These are phyloP conservation scores for Rhinoderma darwinii DNA, from an alignment of 2,113 vertebrate species.

Conservation along the genomic window DNA sequence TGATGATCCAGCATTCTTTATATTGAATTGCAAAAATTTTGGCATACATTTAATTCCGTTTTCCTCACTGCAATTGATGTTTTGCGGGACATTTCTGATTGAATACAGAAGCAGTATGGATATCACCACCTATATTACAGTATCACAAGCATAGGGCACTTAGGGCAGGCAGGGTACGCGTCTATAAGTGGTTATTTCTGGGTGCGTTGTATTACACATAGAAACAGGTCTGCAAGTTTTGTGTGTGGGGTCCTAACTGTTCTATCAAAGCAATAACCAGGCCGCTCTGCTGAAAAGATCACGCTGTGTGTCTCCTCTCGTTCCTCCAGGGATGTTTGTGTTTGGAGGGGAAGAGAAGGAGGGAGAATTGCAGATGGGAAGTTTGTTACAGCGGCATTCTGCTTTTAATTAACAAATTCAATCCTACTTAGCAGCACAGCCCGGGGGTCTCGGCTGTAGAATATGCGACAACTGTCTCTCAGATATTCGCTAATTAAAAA, in stretches of 20 bases:
- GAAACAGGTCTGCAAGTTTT: not conserved
- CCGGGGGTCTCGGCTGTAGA: conserved; percentile 67
- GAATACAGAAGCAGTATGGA: too few species aligned
- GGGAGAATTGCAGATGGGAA: conserved; percentile 58
- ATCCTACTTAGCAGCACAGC: conserved; percentile 76
- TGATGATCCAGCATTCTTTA: too few species aligned
- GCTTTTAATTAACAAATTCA: conserved; percentile 80
- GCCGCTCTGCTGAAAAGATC: not conserved
- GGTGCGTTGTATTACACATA: too few species aligned
- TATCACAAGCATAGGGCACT: not conserved
- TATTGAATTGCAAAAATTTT: too few species aligned
- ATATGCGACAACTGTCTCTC: conserved; percentile 73
- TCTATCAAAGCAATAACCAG: not conserved
- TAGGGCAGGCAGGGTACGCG: not conserved
- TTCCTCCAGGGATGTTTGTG: conserved; percentile 41
- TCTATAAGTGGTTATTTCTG: not conserved
- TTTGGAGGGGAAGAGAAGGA: not conserved
- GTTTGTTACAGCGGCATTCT: conserved; percentile 68
- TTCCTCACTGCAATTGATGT: too few species aligned
- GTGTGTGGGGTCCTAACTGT: not conserved
- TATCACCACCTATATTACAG: not conserved
- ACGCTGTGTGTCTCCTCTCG: not conserved
- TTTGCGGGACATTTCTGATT: too few species aligned
- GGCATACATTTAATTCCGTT: too few species aligned
- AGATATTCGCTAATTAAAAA: conserved; percentile 74